Evolutionary conservation across 2,797 vertebrate species (phyloP).

Genomic region (Phaenicophaeus curvirostris): DNA sequence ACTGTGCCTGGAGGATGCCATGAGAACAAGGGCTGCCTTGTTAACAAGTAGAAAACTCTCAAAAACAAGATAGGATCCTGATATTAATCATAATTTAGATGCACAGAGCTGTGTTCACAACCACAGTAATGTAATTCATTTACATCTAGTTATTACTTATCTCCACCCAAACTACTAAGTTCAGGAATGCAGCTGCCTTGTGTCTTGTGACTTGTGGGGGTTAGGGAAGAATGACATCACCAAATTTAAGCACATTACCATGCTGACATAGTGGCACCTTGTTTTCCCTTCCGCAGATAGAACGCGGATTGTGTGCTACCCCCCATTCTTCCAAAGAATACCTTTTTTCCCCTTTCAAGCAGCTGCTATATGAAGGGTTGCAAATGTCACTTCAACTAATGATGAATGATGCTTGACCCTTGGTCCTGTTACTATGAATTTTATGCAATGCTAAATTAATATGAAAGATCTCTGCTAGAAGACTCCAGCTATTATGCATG

Average conservation of each 20-base stretch:
- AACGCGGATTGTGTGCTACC: constrained; percentile 84
- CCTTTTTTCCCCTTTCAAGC: constrained; percentile 84
- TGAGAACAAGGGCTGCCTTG: constrained; percentile 92
- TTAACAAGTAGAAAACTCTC: constrained; percentile 84
- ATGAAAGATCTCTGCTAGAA: constrained; percentile 82
- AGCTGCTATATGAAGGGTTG: constrained; percentile 87
- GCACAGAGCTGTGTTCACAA: constrained; percentile 88
- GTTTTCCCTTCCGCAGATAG: constrained; percentile 85
- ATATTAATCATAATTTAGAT: constrained; percentile 98
- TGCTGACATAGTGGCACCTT: constrained; percentile 96
- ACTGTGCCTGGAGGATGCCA: constrained; percentile 87
- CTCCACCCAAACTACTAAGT: constrained; percentile 80
- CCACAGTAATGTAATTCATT: constrained; percentile 90
- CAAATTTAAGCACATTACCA: constrained; percentile 87
- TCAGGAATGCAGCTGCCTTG: constrained; percentile 91
- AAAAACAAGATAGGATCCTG: constrained; percentile 88
- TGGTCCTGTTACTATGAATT: constrained; percentile 83
- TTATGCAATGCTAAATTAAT: constrained; percentile 87
- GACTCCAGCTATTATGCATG: constrained; percentile 76
- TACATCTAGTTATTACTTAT: constrained; percentile 88
- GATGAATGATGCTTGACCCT: constrained; percentile 98
- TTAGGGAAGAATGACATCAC: constrained; percentile 94
- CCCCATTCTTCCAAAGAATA: constrained; percentile 89
- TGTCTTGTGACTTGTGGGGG: constrained; percentile 91
- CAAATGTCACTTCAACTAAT: constrained; percentile 96